Conservation (phyloP, 2,888 invertebrate genomes). For the Drosophila subsilvestris region DNA sequence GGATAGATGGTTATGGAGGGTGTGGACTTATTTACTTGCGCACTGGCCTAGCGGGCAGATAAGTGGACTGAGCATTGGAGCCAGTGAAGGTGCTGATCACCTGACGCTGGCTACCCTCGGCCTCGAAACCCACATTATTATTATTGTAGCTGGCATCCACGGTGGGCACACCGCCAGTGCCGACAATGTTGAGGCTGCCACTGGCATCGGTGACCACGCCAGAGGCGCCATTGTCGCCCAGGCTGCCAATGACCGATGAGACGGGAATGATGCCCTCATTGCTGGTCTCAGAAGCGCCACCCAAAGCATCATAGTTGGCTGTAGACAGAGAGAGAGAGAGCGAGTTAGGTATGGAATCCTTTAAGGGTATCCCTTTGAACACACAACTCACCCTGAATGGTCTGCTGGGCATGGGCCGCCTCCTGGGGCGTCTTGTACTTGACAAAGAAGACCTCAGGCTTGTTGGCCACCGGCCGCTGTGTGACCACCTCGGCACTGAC, state of each 20-base stretch:
- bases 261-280: constrained; percentile 79
- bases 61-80: constrained; percentile 58
- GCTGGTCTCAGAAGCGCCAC: constrained; percentile 72
- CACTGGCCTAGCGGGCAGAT: constrained; percentile 69
- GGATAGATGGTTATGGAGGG: background rate
- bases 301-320: constrained; percentile 82
- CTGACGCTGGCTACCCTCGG: constrained; percentile 39
- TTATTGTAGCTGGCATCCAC: constrained; percentile 16
- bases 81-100: constrained; percentile 42
- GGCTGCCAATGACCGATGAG: constrained; percentile 79
- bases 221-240: constrained; percentile 70
- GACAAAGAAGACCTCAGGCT: constrained; percentile 83
- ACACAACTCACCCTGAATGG: constrained; percentile 80
- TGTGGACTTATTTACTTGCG: constrained; percentile 23
- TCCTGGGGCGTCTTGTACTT: constrained; percentile 83
- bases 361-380: background rate
- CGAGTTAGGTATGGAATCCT: background rate
- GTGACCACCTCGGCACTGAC: constrained; percentile 80
- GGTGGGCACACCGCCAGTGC: constrained; percentile 62
- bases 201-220: constrained; percentile 57
- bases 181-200: constrained; percentile 57
- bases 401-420: constrained; percentile 81
- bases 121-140: constrained; percentile 18
- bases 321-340: too few species aligned
- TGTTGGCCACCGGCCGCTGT: constrained; percentile 73